A percentile compares a stretch with the other conserved stretches of the same genome.
Conservation (phyloP, 2,113 vertebrate genomes). For the Eurystomus gularis region DNA sequence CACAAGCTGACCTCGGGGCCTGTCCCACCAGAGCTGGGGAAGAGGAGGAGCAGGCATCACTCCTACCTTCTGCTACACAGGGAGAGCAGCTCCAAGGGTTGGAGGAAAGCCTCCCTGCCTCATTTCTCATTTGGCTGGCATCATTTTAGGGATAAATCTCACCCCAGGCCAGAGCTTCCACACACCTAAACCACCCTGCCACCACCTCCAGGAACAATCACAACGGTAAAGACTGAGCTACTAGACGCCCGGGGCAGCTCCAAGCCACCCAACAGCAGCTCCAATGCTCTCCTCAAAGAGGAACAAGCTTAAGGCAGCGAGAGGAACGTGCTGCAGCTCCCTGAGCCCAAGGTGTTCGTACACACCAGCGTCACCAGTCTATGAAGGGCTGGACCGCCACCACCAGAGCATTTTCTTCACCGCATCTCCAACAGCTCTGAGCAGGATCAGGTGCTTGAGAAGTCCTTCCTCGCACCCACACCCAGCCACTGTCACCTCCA, state of each 20-base stretch:
- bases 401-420: not conserved
- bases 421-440: not conserved
- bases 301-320: not conserved
- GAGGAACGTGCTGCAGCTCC: not conserved
- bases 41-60: not conserved
- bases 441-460: not conserved
- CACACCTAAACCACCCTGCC: not conserved
- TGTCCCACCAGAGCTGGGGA: not conserved
- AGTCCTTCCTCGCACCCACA: not conserved
- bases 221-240: not conserved
- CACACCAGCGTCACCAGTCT: not conserved
- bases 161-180: not conserved
- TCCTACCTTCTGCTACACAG: not conserved
- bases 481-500: fast-evolving
- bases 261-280: not conserved
- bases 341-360: fast-evolving
- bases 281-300: fast-evolving
- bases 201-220: not conserved
- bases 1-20: not conserved
- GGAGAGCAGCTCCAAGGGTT: not conserved
- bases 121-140: not conserved
- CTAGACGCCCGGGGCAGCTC: not conserved
- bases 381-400: not conserved
- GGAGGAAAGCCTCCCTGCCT: not conserved
- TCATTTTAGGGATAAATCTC: not conserved